phyloP scores from a whole-genome alignment of 2,113 vertebrate genomes.

The Nesoenas mayeri region DNA sequence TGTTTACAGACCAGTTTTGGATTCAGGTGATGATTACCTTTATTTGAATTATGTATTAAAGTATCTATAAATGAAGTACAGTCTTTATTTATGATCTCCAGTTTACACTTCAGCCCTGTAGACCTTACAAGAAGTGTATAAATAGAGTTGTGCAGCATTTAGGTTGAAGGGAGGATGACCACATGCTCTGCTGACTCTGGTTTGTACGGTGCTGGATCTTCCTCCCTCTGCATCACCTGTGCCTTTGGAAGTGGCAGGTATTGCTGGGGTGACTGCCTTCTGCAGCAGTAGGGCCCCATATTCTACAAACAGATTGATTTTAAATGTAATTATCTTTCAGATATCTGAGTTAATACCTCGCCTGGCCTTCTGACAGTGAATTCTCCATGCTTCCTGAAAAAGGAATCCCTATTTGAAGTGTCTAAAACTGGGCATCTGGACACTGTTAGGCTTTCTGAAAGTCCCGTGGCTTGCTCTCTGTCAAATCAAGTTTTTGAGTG shows the following conservation, averaged over 20 bases:
- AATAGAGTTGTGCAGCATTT: background rate
- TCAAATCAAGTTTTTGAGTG: background rate
- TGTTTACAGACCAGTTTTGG: background rate
- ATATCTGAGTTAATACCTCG: background rate
- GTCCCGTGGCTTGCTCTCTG: background rate
- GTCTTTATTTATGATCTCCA: background rate
- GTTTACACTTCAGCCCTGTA: background rate
- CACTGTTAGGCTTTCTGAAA: background rate
- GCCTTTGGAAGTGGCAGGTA: background rate
- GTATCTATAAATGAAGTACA: background rate
- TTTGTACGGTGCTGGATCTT: background rate
- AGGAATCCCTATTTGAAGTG: background rate
- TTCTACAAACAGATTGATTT: background rate
- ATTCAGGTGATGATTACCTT: background rate
- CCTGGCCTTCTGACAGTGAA: background rate
- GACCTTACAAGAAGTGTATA: background rate
- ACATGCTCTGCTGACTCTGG: background rate
- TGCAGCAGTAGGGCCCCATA: background rate
- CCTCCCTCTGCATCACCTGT: background rate
- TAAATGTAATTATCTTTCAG: background rate
- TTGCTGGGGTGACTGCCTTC: background rate
- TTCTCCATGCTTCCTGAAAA: background rate
- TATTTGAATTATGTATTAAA: background rate
- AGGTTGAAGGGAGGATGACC: background rate
- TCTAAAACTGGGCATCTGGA: background rate